Percentiles rank a stretch among this genome's conserved stretches.
Evolutionary conservation across 2,888 invertebrate species (phyloP).

Genomic region (Tipula vernalis): DNA sequence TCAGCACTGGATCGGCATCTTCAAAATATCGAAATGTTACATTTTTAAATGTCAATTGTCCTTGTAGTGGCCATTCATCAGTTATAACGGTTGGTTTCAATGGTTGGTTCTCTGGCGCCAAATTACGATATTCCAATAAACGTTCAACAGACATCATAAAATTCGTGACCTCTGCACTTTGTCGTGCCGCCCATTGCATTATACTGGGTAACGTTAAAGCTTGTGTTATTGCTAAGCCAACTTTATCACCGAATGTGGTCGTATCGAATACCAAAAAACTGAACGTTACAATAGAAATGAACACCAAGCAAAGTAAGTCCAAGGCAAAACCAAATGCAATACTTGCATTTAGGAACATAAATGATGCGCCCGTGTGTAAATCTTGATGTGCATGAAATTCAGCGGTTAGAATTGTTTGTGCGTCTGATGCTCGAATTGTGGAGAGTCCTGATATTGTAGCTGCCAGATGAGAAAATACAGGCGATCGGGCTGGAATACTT

Average conservation of each 20-base stretch:
- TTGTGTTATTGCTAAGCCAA: conserved; percentile 42
- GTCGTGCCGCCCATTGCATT: conserved; percentile 59
- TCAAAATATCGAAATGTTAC: conserved; percentile 57
- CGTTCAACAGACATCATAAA: conserved; percentile 60
- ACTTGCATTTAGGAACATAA: conserved; percentile 48
- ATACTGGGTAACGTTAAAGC: conserved; percentile 38
- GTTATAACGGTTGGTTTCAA: conserved; percentile 16
- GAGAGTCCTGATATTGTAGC: conserved; percentile 61
- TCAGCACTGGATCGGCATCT: conserved; percentile 69
- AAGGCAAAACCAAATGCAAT: conserved; percentile 52
- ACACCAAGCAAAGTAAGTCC: conserved; percentile 49
- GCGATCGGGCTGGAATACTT: conserved; percentile 51
- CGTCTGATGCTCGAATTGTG: conserved; percentile 60
- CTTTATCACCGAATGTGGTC: conserved; percentile 31
- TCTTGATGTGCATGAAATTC: conserved; percentile 51
- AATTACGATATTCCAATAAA: conserved; percentile 48
- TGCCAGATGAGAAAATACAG: conserved; percentile 65
- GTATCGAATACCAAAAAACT: conserved; percentile 39
- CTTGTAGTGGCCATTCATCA: conserved; percentile 39
- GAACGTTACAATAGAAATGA: conserved; percentile 50
- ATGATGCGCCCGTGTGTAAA: conserved; percentile 52
- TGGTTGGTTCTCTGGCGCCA: conserved; percentile 34
- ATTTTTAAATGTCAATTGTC: conserved; percentile 38
- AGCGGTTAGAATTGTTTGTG: conserved; percentile 46
- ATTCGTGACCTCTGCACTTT: conserved; percentile 56